Evolutionary conservation across 2,797 vertebrate species (phyloP), one percentile per base, ranked within the genome.

Genomic region (Coregonus sp.): DNA sequence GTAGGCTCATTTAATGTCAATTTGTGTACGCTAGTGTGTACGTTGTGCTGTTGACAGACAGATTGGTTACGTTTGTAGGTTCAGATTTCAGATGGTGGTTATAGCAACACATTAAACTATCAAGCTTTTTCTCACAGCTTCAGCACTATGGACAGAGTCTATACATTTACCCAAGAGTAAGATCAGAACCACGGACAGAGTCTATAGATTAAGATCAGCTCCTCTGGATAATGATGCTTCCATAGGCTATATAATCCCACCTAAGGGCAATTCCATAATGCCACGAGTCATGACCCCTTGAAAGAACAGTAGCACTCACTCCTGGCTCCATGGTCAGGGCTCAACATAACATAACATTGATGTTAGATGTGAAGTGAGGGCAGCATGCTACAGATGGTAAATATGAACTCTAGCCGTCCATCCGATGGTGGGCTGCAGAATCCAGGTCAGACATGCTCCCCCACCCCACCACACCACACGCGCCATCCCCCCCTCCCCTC

Each of bases 361-460:
- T 89, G 85, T 88, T 66, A 89, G 73, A 82, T 79, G 4, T 14
- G 14, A 16, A 12, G 67, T 29, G 25, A 29, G 73, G 79, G 76
- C 80, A 75, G 81, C 83, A 83, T 86, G 89, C 86, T 93, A 91
- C 91, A 93, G 92, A 93, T 93, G 91, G 91, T 89, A 89, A 74
- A 74, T 91, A 90, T 90, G 84, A 90, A 91, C 90, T 86, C 82
- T 90, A 87, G 90, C 92, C 89, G 88, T 82, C 85, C 81, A 89
- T 92, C 89, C 87, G 40, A 86, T 83, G 81, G 88, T 90, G 91
- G 88, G 88, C 87, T 88, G 86, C 84, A 90, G 90, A 93, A 93
- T 90, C 88, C 92, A 92, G 92, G 92, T 93, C 92, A 93, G 86
- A 87, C 71, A 40, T 35, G n/a, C 90, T 84, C 89, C 90, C 91